A percentile compares a stretch with the other conserved stretches of the same genome.
Conservation (phyloP, 92 coral and sea anemone species). For the Metridium senile region DNA sequence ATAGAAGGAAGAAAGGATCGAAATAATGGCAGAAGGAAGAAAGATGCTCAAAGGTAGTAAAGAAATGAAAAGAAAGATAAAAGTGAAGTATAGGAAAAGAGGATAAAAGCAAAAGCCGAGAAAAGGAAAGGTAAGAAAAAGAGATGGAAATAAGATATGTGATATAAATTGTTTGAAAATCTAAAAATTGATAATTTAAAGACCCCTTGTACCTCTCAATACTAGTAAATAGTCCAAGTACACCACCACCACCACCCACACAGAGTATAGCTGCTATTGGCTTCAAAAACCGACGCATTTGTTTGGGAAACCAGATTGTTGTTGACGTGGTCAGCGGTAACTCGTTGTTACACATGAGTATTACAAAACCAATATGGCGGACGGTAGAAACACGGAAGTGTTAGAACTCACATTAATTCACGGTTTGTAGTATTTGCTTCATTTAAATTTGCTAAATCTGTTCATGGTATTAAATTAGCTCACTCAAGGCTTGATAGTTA, state of each 20-base stretch:
- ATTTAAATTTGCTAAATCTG: background rate
- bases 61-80: background rate
- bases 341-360: slow-evolving; percentile 42
- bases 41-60: background rate
- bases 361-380: slow-evolving; percentile 37
- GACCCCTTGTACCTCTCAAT: no score
- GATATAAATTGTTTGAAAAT: no score
- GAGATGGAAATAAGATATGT: background rate
- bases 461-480: background rate
- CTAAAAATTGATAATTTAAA: no score
- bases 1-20: background rate
- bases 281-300: slow-evolving; percentile 39
- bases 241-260: slow-evolving; percentile 63
- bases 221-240: slow-evolving; percentile 51
- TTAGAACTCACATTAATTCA: slow-evolving; percentile 62
- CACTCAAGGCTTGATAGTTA: background rate
- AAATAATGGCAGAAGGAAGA: background rate
- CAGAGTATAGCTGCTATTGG: slow-evolving; percentile 48
- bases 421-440: slow-evolving; percentile 33
- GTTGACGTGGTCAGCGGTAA: slow-evolving; percentile 19
- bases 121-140: background rate
- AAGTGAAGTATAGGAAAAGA: background rate
- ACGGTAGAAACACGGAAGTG: slow-evolving; percentile 23
- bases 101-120: background rate
- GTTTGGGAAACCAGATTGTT: no score